Base-by-base conservation (phyloP, 2,113 vertebrate genomes). In the Myanophis thanlyinensis region DNA sequence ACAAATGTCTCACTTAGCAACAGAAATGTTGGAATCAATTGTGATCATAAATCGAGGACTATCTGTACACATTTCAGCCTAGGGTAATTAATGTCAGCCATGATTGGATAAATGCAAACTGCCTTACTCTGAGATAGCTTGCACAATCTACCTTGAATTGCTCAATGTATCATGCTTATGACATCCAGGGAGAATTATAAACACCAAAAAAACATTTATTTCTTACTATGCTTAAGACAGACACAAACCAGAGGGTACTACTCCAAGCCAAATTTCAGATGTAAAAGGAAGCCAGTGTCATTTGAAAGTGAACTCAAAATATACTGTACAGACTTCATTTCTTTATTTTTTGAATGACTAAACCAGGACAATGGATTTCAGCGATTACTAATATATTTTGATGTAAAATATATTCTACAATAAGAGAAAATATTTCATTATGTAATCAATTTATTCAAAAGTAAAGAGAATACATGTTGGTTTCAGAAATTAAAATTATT, bases 361-460 rank as follows among this genome's bases (percentile, higher is more conserved):
- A 47, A n/a, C 94, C 4, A 90, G 90, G 4, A 91, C 0, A 2
- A 1, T 85, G 54, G 86, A 88, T 93, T 90, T 89, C 90, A 87
- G 91, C 95, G 94, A 90, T 1, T 92, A 92, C 95, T 53, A 88
- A 52, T 30, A n/a, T 8, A 67, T 67, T 67, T 52, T 52, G 52
- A 88, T 10, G 2, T 18, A 87, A n/a, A 51, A 20, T 51, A 52
- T 62, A 12, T 73, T 90, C 46, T 90, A 62, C 7, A 73, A 20
- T 80, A 5, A 95, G 62, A 91, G 95, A 95, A 95, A 0, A 46
- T 18, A 80, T 80, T 92, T 89, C 46, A 22, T 88, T 94, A 87
- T 54, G 92, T 62, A 59, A 15, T 13, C 90, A 85, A 86, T 40
- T 35, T 46, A 30, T 53, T 94, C 92, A 93, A 27, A 85, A 92